Base-by-base conservation (phyloP, 2,797 vertebrate species). In the Bradypus variegatus region DNA sequence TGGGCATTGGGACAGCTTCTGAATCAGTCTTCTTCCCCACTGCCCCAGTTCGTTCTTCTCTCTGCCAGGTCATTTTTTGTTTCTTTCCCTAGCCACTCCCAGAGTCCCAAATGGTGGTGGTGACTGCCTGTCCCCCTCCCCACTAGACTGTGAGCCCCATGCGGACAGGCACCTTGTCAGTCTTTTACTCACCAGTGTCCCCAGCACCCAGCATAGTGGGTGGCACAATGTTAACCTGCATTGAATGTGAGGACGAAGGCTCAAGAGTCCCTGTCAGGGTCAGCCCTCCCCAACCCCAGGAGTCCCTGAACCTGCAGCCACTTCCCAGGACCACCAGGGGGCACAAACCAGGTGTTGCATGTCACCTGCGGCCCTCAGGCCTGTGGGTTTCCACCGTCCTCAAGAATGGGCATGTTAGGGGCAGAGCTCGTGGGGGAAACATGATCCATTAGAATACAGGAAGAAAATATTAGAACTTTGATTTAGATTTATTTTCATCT, bases 401-500 rank as follows among this genome's bases (percentile, higher is more conserved):
- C 70, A 80, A 91, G 84, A 94, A 90, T 36, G 82, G 82, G 67
- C 33, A 38, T 33, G 27, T 65, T 81, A 83, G 10, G 69, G 69
- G 31, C n/a, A 75, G 36, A 73, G 36, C 18, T 85, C 65, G 58
- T 27, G n/a, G 6, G 25, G 75, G 67, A 8, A 86, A 67, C 48
- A 48, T 55, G 50, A 80, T 75, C 91, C 91, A 83, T 73, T 86
- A 67, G 81, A 93, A 93, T 82, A 78, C 91, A 95, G 90, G 69
- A 80, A 91, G 85, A 90, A 88, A 93, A 86, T 64, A 89, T 79
- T 91, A 95, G 91, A 95, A 95, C 90, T 96, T 91, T 94, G 84
- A 95, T 89, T 96, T 96, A 95, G 92, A 93, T 96, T 96, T 96
- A 96, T 96, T 96, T 95, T 95, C 93, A 95, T 95, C 94, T 95